These are phyloP conservation scores for Corythaeola cristata DNA, from an alignment of 2,113 vertebrate genomes.

Conservation along the genomic window DNA sequence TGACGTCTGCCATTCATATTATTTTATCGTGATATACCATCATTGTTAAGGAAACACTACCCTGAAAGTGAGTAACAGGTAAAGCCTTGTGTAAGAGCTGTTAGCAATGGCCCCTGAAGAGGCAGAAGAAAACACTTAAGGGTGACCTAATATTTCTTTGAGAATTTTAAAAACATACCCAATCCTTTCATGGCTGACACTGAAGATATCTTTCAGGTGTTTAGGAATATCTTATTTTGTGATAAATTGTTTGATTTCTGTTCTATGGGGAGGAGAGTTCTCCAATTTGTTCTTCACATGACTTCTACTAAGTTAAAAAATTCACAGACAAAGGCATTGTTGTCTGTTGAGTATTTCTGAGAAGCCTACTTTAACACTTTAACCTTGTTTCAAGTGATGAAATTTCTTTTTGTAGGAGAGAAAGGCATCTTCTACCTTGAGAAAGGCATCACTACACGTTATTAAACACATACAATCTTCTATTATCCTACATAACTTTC, in stretches of 20 bases:
- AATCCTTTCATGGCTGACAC: neutral
- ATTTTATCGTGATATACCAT: neutral
- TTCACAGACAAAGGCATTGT: neutral
- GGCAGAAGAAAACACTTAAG: neutral
- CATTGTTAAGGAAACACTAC: neutral
- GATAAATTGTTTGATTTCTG: neutral
- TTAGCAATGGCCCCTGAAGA: neutral
- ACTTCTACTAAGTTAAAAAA: neutral
- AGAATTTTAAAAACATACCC: neutral
- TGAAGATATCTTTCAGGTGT: neutral
- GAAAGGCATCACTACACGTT: neutral
- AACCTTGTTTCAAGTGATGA: neutral
- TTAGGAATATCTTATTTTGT: neutral
- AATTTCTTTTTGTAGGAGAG: neutral
- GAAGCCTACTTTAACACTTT: neutral
- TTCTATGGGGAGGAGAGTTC: neutral
- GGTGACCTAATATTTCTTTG: neutral
- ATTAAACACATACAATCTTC: neutral
- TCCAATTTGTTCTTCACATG: neutral
- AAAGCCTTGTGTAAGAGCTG: neutral
- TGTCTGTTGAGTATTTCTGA: neutral
- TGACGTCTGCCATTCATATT: neutral
- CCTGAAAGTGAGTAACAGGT: neutral
- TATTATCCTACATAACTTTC: neutral
- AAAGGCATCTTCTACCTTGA: neutral